Base-by-base conservation (phyloP, 2,888 invertebrate genomes). In the Macropis europaea region DNA sequence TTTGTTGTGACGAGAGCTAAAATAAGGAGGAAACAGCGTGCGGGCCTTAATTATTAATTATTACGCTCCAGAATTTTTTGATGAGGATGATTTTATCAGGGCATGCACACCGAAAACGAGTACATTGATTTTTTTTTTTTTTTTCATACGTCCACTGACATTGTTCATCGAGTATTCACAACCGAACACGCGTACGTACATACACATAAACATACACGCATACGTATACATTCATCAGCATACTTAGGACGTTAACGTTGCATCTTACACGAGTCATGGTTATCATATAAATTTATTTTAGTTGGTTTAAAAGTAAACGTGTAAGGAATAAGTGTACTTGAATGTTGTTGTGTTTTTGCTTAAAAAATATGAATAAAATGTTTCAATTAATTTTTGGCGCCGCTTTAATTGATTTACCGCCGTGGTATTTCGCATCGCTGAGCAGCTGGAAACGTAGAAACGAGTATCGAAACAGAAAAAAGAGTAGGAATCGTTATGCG, bases 311-410 rank as follows among this genome's bases (percentile, higher is more conserved):
- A n/a, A 83, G 82, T 85, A 86, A 86, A 85, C 76, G 79, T 85
- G 84, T 88, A 88, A 87, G 86, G 81, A 84, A 85, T 88, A 85
- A 87, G 84, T 87, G 86, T 89, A 89, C 85, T 90, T 89, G 84
- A 87, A 88, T 87, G 87, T 86, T 87, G 86, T 87, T 88, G 89
- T 89, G 89, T 90, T 88, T 87, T 89, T 87, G 90, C 88, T 90
- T 89, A 89, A 88, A 86, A 86, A 87, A 87, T 86, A 88, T 86
- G 82, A 88, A 89, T 88, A 89, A 89, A 87, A 86, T 76, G 82
- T 87, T 86, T 86, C 84, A 82, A 88, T 82, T 81, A 84, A 61
- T 24, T 47, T 4, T 0, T 15, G 2, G 28, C 6, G 30, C n/a
- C n/a, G n/a, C n/a, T n/a, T n/a, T n/a, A n/a, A n/a, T 34, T 32